phyloP scores from a whole-genome alignment of 2,888 invertebrate species.

The Limnephilus marmoratus region DNA sequence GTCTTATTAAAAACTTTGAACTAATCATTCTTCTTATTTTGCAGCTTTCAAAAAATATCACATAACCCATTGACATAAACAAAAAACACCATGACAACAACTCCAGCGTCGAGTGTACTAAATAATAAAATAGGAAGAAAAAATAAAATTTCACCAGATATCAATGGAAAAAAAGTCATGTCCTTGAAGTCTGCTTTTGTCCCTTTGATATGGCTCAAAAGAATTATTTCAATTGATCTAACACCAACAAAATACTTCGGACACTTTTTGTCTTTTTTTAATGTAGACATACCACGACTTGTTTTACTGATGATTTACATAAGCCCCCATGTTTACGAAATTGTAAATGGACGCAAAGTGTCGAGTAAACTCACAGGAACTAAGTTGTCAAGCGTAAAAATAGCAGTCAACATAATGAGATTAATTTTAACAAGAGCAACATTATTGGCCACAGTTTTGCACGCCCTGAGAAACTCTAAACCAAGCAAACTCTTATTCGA shows the following conservation, averaged over 20 bases:
- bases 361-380: background rate
- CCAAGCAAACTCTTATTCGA: background rate
- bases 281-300: background rate
- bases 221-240: background rate
- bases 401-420: background rate
- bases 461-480: background rate
- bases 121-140: background rate
- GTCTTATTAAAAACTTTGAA: background rate
- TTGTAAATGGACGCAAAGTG: background rate
- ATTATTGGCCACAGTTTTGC: background rate
- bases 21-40: background rate
- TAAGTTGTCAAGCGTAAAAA: background rate
- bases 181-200: background rate
- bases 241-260: background rate
- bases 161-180: background rate
- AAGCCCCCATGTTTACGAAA: background rate
- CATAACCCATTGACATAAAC: background rate
- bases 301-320: background rate
- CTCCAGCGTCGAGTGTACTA: background rate
- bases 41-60: background rate
- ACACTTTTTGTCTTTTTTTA: background rate
- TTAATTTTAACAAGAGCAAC: background rate
- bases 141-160: background rate
- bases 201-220: background rate
- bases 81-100: background rate